Conservation (phyloP, 2,888 invertebrate species). For the Augochlorella aurata region DNA sequence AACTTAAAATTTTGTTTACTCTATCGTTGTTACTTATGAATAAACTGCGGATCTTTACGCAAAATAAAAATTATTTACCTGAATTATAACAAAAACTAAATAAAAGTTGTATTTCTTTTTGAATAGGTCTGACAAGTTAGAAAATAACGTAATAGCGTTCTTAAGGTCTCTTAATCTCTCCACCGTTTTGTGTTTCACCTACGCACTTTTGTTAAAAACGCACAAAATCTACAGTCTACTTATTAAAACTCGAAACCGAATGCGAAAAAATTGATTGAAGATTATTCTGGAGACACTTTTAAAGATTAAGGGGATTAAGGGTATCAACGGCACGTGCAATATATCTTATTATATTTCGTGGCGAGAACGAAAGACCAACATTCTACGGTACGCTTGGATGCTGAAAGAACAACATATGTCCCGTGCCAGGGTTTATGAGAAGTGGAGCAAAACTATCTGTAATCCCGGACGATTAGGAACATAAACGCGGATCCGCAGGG, state of each 20-base stretch:
- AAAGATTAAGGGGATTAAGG: neutral
- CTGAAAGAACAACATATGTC: slow-evolving; percentile 66
- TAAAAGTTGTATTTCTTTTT: too few species aligned
- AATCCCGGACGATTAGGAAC: slow-evolving; percentile 64
- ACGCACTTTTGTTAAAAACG: too few species aligned
- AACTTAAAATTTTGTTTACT: too few species aligned
- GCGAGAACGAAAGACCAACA: slow-evolving; percentile 47
- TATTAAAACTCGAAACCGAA: neutral
- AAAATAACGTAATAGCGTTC: too few species aligned
- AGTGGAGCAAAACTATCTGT: slow-evolving; percentile 48
- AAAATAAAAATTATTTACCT: too few species aligned
- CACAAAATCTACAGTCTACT: too few species aligned
- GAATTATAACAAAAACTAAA: too few species aligned
- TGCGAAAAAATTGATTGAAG: neutral
- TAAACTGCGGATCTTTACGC: too few species aligned
- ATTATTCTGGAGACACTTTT: slow-evolving; percentile 13
- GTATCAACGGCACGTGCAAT: slow-evolving; percentile 31
- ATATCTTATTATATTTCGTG: neutral
- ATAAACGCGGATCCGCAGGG: slow-evolving; percentile 62
- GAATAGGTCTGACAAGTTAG: too few species aligned
- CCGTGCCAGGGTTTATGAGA: slow-evolving; percentile 34
- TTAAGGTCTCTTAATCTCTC: too few species aligned
- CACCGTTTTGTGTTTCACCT: too few species aligned
- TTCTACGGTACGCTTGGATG: slow-evolving; percentile 3
- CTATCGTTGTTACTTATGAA: neutral